These are phyloP conservation scores for Pandemis corylana DNA, from an alignment of 2,888 invertebrate genomes.

Conservation along the genomic window DNA sequence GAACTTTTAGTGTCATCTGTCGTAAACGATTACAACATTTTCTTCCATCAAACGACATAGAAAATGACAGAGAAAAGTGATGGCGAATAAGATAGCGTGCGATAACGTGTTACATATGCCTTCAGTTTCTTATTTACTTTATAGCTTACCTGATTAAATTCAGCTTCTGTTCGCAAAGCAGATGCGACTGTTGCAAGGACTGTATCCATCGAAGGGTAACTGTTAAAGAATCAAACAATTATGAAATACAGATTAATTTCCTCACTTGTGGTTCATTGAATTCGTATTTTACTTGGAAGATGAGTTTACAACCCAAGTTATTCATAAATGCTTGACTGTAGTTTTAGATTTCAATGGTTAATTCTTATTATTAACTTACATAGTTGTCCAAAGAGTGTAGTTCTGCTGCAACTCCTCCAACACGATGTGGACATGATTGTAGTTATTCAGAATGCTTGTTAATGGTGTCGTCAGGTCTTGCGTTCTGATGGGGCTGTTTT, in stretches of 20 bases:
- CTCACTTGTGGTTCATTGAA: no score
- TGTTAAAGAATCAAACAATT: constrained; percentile 49
- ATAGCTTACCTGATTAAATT: constrained; percentile 66
- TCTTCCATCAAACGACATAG: no score
- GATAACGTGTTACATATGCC: no score
- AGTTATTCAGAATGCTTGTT: constrained; percentile 78
- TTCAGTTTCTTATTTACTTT: no score
- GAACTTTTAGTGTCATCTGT: no score
- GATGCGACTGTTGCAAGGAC: constrained; percentile 62
- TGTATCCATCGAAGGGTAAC: constrained; percentile 67
- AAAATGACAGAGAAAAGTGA: no score
- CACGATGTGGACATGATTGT: constrained; percentile 81
- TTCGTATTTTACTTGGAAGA: no score
- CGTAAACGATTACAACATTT: no score
- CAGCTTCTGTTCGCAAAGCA: constrained; percentile 62
- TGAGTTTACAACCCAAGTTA: no score
- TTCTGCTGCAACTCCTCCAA: constrained; percentile 79
- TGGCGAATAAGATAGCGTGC: no score
- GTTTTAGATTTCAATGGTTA: no score
- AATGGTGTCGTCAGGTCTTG: constrained; percentile 78
- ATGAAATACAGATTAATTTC: neutral
- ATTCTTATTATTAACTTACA: constrained; percentile 57
- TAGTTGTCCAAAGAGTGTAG: constrained; percentile 63
- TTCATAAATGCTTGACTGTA: no score
- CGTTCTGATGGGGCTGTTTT: constrained; percentile 67